Evolutionary conservation across 2,113 vertebrate species (phyloP).

Genomic region (Embiotoca jacksoni): DNA sequence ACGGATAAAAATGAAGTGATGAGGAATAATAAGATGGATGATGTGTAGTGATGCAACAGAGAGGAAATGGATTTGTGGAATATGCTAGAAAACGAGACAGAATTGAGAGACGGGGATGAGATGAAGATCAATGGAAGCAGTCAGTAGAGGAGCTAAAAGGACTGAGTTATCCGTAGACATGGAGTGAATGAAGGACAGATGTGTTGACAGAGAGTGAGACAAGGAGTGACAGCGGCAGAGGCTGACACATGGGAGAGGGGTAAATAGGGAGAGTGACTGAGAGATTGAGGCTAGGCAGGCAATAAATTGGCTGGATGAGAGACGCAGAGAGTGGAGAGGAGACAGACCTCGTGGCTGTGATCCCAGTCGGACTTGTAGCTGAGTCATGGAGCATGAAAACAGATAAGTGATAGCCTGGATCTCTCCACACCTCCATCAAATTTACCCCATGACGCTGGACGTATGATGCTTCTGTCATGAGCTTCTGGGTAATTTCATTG

Average conservation of each 20-base stretch:
- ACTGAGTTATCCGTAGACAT: constrained; percentile 33
- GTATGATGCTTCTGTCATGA: not conserved
- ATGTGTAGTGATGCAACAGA: constrained; percentile 39
- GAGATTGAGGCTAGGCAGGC: constrained; percentile 29
- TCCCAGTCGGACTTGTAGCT: constrained; percentile 23
- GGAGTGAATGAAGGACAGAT: constrained; percentile 37
- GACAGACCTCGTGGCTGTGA: constrained; percentile 2
- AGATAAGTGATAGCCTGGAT: not conserved
- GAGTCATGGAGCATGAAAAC: constrained; percentile 24
- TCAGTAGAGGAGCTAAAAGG: constrained; percentile 27
- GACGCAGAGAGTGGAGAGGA: not conserved
- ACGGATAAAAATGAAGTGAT: constrained; percentile 49
- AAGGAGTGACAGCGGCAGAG: constrained; percentile 30
- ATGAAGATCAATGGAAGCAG: constrained; percentile 54
- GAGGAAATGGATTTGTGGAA: constrained; percentile 48
- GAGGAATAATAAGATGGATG: constrained; percentile 40
- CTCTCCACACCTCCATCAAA: not conserved
- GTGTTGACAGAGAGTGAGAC: constrained; percentile 39
- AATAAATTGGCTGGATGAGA: not conserved
- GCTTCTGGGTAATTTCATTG: too few species aligned
- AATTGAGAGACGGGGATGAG: constrained; percentile 5
- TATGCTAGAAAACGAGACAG: constrained; percentile 23
- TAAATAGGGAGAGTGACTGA: constrained; percentile 33
- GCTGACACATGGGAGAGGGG: not conserved
- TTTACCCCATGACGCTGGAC: not conserved